Conservation (phyloP, 1,140 invertebrate genomes). For the Drosophila novamexicana region DNA sequence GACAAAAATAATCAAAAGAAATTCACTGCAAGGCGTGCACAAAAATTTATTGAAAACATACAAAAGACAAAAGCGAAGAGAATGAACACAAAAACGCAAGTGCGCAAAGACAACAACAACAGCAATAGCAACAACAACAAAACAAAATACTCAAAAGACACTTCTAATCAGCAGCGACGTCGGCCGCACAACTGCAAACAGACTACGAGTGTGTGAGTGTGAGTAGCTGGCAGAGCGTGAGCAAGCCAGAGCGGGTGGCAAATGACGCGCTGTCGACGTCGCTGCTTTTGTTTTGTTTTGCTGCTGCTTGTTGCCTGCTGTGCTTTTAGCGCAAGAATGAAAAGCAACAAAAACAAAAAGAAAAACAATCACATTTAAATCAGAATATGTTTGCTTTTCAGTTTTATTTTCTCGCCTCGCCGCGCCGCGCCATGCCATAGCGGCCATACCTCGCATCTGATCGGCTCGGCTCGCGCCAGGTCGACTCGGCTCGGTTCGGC, state of each 20-base stretch:
- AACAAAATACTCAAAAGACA: slow-evolving; percentile 61
- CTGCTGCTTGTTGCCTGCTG: slow-evolving; percentile 28
- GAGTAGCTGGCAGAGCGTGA: neutral
- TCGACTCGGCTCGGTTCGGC: slow-evolving; percentile 11
- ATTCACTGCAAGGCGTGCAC: slow-evolving; percentile 72
- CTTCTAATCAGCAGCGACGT: slow-evolving; percentile 66
- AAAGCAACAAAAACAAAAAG: slow-evolving; percentile 27
- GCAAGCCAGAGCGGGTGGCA: slow-evolving; percentile 17
- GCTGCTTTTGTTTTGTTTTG: slow-evolving; percentile 46
- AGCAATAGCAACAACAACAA: slow-evolving; percentile 16
- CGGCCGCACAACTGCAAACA: slow-evolving; percentile 18
- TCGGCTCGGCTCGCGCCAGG: slow-evolving; percentile 7
- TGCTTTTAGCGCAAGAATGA: slow-evolving; percentile 28
- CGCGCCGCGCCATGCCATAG: neutral
- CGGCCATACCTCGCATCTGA: neutral
- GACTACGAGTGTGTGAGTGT: slow-evolving; percentile 1
- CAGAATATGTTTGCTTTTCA: slow-evolving; percentile 73
- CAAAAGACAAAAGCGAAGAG: slow-evolving; percentile 48
- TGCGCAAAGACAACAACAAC: slow-evolving; percentile 16
- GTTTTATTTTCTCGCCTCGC: slow-evolving; percentile 47
- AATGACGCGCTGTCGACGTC: slow-evolving; percentile 6
- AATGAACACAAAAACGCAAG: slow-evolving; percentile 26
- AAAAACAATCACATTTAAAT: slow-evolving; percentile 77
- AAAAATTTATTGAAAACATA: slow-evolving; percentile 75
- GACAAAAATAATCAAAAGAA: slow-evolving; percentile 76